phyloP scores from a whole-genome alignment of 30 jellyfish, hydroid and myxozoan species.

The Hydractinia symbiolongicarpus region DNA sequence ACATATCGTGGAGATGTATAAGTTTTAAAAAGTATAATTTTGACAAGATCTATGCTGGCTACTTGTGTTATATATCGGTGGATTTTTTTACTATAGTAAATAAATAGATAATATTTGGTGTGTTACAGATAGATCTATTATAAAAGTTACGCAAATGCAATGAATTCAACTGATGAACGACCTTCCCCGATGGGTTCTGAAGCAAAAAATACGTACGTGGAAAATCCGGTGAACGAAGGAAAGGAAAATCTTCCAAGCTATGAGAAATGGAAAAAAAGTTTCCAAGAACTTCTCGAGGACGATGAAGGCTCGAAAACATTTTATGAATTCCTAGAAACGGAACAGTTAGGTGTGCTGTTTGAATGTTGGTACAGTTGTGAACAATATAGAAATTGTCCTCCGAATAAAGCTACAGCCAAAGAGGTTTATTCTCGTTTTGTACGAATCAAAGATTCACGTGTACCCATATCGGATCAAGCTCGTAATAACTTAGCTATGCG shows the following conservation, averaged over 20 bases:
- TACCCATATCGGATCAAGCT: constrained; percentile 63
- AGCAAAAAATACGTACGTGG: constrained; percentile 8
- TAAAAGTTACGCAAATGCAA: background rate
- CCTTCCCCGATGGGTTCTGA: constrained; percentile 39
- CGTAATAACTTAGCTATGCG: constrained; percentile 50
- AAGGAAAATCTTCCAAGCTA: background rate
- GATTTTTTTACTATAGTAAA: no score
- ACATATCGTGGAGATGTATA: background rate
- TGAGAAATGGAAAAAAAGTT: constrained; percentile 19
- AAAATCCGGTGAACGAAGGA: background rate
- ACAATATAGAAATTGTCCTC: constrained; percentile 18
- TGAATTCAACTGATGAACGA: constrained; percentile 23
- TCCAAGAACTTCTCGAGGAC: constrained; percentile 24
- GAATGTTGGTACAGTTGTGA: constrained; percentile 38
- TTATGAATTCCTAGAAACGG: constrained; percentile 30
- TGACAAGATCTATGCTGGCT: no score
- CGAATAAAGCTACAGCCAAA: constrained; percentile 50
- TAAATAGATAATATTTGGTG: background rate
- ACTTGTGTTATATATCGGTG: no score
- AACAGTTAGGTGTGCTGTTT: constrained; percentile 9
- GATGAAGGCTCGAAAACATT: constrained; percentile 24
- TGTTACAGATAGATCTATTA: background rate
- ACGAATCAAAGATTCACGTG: constrained; percentile 59
- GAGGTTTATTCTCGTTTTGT: constrained; percentile 75
- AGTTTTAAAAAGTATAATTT: no score